Evolutionary conservation across 1,140 invertebrate species (phyloP), one percentile per base, ranked within the genome.

Genomic region (Atta colombica): DNA sequence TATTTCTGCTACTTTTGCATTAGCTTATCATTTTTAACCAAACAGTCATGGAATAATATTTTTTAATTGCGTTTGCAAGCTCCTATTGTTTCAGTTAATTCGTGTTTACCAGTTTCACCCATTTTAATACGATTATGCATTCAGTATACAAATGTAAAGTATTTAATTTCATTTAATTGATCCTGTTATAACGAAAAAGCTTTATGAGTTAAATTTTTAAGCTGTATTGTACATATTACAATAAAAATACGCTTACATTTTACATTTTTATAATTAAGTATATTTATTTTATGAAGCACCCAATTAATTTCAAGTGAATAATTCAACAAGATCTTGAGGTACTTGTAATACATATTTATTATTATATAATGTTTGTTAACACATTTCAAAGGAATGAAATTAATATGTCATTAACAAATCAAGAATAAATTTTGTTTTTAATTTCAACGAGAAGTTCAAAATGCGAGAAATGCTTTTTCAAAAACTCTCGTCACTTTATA

Each of bases 161-260:
- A 68, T 68, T 68, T 45, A 39, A 45, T 68, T 68, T 68, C 65
- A 10, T 68, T 68, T 68, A 68, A 68, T 68, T 68, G 39, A 68
- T 45, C 65, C 39, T 45, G 21, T 45, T 68, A 49, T 68, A n/a
- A 35, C 1, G 12, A 12, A 45, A 68, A 68, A 39, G 65, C 39
- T 68, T 68, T 49, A 21, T 14, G 39, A 45, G 6, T 45, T 68
- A 45, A 68, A 68, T 68, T 68, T n/a, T 68, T 68, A 68, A n/a
- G n/a, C 35, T 68, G 7, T 65, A 66, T 66, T 66, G 31, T 66
- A 39, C n/a, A 68, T 25, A 18, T 66, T 39, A n/a, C 18, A 49
- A 68, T 68, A 45, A 68, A 45, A 68, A 49, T 68, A 49, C 21
- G 39, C 35, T 68, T 68, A 14, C 65, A 2, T 68, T 45, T n/a